Base-by-base conservation (phyloP, 2,888 invertebrate genomes). In the Liodrosophila aerea region DNA sequence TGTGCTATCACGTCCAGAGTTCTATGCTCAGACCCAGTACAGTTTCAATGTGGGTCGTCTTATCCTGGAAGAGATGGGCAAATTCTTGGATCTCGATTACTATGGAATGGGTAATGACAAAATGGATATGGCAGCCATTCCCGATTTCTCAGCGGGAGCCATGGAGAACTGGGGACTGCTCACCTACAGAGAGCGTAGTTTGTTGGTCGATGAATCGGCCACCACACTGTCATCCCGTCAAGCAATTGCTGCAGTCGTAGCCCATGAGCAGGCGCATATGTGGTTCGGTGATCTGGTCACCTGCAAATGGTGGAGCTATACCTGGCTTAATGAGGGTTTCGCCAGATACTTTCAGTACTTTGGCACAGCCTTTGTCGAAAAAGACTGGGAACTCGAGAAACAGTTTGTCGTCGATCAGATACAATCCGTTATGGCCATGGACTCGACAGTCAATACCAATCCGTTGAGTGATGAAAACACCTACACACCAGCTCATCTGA, bases 131-230 rank as follows among this genome's bases (percentile, higher is more conserved):
- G 93, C 96, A n/a, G 96, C 96, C 1, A 92, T 97, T 59, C 94
- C 96, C 0, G 95, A 97, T 87, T 96, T 97, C 87, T 92, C 92
- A 41, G 94, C 95, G 65, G 95, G 95, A 37, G 97, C 97, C 47
- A 97, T 97, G 97, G 96, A 97, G 87, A 97, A 97, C 87, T 97
- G 97, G 96, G 97, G 97, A 5, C 91, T 97, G 16, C 92, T 96
- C 5, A 96, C 95, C 1, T 97, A 95, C 90, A 93, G 94, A 52
- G 95, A 96, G 86, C 92, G 93, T 0, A 92, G 92, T 0, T 89
- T 95, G 62, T 88, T 96, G 1, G 94, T 92, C 64, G 94, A 95
- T 46, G 91, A 91, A 34, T 87, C 91, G 1, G 90, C 92, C 22
- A 93, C 93, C 0, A 92, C 93, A 0, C 91, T 92, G 43, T 73